Evolutionary conservation across 64 coral and sea anemone genomes (phyloP).

Genomic region (Actinia tenebrosa): DNA sequence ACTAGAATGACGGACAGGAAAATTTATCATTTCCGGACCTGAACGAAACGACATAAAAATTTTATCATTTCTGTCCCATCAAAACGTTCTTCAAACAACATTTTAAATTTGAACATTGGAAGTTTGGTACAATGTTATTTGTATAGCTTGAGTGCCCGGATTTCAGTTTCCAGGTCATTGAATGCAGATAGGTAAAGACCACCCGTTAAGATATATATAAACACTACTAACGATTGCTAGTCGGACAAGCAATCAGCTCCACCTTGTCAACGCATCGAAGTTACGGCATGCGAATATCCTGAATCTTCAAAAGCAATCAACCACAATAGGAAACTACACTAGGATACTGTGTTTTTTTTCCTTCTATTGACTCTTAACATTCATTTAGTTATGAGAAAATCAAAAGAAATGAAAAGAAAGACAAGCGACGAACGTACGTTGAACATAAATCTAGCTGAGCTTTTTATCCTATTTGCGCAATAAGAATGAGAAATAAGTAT

Average conservation of each 20-base stretch:
- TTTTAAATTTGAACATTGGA: too few species aligned
- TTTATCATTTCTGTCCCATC: too few species aligned
- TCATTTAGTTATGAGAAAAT: neutral
- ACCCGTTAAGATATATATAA: too few species aligned
- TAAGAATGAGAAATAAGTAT: neutral
- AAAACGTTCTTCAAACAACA: too few species aligned
- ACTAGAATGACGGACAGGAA: too few species aligned
- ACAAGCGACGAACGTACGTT: neutral
- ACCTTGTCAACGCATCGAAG: neutral
- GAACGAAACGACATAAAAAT: too few species aligned
- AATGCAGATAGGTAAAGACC: too few species aligned
- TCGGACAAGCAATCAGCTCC: neutral
- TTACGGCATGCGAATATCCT: neutral
- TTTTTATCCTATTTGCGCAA: neutral
- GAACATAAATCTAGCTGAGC: neutral
- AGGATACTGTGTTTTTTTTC: neutral
- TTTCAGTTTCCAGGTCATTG: too few species aligned
- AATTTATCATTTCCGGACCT: too few species aligned
- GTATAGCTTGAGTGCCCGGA: too few species aligned
- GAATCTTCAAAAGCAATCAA: neutral
- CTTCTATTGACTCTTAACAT: neutral
- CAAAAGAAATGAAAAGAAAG: neutral
- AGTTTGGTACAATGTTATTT: too few species aligned
- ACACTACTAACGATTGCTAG: neutral
- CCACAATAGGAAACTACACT: too few species aligned